Evolutionary conservation across 2,797 vertebrate species (phyloP).

Genomic region (Clarias pachynema): DNA sequence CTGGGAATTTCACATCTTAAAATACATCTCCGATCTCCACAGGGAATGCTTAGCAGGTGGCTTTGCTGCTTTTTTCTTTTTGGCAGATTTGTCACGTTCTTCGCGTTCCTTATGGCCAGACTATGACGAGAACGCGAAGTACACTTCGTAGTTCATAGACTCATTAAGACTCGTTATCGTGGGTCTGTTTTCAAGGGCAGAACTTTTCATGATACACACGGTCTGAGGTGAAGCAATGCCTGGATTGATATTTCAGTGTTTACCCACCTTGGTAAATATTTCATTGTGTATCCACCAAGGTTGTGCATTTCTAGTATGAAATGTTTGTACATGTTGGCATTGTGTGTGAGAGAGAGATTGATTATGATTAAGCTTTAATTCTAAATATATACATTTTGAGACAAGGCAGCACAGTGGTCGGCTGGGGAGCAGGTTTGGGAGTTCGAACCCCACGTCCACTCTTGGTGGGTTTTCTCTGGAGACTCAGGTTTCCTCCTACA

Average conservation of each 20-base stretch:
- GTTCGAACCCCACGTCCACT: too few species aligned
- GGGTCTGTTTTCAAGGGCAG: constrained; percentile 14
- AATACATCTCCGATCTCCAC: constrained; percentile 28
- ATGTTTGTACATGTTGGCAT: constrained; percentile 24
- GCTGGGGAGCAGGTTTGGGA: too few species aligned
- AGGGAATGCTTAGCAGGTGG: constrained; percentile 27
- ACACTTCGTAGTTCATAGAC: neutral
- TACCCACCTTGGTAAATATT: constrained; percentile 43
- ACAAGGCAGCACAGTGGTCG: neutral
- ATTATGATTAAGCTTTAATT: neutral
- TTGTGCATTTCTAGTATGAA: constrained; percentile 23
- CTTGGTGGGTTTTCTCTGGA: too few species aligned
- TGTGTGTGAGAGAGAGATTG: neutral
- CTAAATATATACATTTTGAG: neutral
- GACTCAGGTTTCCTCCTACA: too few species aligned
- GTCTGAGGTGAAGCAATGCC: constrained; percentile 16
- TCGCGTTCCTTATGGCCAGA: constrained; percentile 26
- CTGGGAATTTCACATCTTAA: constrained; percentile 34
- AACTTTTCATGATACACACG: constrained; percentile 33
- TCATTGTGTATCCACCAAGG: constrained; percentile 32
- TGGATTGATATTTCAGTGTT: constrained; percentile 45
- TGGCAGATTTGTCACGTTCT: constrained; percentile 17
- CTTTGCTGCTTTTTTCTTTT: constrained; percentile 6
- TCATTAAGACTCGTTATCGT: constrained; percentile 34
- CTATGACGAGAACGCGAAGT: constrained; percentile 25